Base-by-base conservation (phyloP, 2,113 vertebrate species). In the Oplegnathus fasciatus region DNA sequence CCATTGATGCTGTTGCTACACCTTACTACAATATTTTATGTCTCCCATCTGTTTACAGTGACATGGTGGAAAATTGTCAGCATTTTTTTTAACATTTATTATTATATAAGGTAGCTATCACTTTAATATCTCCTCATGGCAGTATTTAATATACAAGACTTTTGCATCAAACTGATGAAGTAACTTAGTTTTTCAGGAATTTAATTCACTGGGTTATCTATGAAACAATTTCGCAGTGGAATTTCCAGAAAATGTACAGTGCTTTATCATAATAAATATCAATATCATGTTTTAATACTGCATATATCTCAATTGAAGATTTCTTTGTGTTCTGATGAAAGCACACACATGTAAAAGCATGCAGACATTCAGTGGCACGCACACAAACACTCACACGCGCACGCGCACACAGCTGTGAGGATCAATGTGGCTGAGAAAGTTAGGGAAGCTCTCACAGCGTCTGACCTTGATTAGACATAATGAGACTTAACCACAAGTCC, bases 381-480 rank as follows among this genome's bases (percentile, higher is more conserved):
- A 71, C 50, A 54, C 42, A 6, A 22, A 26, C 50, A 80, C 46
- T 54, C 32, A 46, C 15, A 60, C 79, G 64, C 34, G 55, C 44
- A 81, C 52, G 58, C 40, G 54, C 42, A 52, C 69, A 52, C 69
- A 34, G 40, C 57, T 9, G 24, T 48, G 40, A 76, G 37, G 80
- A 92, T 94, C 86, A 81, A 90, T 87, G 32, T 57, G 62, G 64
- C 73, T 85, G 82, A 68, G 58, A 89, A 88, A 88, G 79, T 92
- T 65, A 42, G 71, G 67, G 73, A 82, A 72, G 72, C 72, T 72
- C 83, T 88, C 24, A 17, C 22, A 72, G 79, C 57, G 20, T 88
- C 83, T 84, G 88, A 93, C 91, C 90, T 91, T 94, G 90, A 92
- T 92, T 91, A 80, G 70, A 91, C 46, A 37, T 90, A 93, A 94